Base-by-base conservation (phyloP, 2,797 vertebrate genomes). In the Bovichtus variegatus region DNA sequence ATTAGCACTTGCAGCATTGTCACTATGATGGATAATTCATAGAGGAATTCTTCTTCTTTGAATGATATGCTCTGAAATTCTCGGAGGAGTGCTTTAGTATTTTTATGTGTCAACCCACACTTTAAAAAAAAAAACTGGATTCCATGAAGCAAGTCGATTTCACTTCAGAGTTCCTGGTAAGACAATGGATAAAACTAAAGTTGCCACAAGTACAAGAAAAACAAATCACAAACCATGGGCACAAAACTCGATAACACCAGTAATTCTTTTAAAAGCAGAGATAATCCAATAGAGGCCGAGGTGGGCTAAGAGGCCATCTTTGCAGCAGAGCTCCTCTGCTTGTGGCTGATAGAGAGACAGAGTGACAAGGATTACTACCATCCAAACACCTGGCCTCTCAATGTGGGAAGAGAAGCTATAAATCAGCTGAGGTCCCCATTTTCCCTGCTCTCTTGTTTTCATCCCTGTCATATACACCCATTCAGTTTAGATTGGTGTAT, bases 381-480 rank as follows among this genome's bases (percentile, higher is more conserved):
- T 87, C 85, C 80, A 86, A 83, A 90, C 85, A 91, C 86, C 88
- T 88, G 85, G 76, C 71, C 78, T 72, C 80, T 87, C 76, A 81
- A 47, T 85, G 76, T 64, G n/a, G 55, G 53, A 69, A 70, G 77
- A 80, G 73, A 61, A 75, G 76, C 82, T 71, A 85, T 91, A 87
- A 91, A 92, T 90, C 84, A 83, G 61, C 64, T 3, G 36, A 84
- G 76, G 72, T 74, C 69, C 80, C 71, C 58, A 51, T 87, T 87
- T 83, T 74, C 76, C 15, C 66, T 72, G 82, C 64, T 78, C 76
- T 74, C 79, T 67, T 81, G 78, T 84, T 87, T 91, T 83, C 74
- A 90, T 87, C 71, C 46, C 68, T 81, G 69, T 74, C 77, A 83
- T 90, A 76, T 60, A 83, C 54, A 72, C 49, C 54, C 58, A 78